Base-by-base conservation (phyloP, 1,140 invertebrate genomes). In the Agrypnia vestita region DNA sequence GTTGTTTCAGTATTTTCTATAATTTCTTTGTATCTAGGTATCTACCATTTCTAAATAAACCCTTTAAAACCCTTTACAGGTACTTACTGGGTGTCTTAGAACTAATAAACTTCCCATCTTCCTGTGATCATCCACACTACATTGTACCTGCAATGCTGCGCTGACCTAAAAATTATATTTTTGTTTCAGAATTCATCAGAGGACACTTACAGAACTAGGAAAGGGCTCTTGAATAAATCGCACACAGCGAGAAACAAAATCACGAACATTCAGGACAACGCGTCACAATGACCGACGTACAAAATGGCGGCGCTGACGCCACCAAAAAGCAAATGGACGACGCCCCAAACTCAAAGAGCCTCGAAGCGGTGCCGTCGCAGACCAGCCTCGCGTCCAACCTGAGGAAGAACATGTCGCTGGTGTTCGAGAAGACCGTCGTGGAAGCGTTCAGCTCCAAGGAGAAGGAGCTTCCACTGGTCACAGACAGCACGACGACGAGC, bases 331-430 rank as follows among this genome's bases (percentile, higher is more conserved):
- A 74, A 55, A 56, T 56, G 71, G 71, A 4, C 6, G 71, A 74
- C 11, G 4, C 12, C 35, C 53, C 53, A n/a, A 46, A 59, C 35
- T 55, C 51, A 44, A 74, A 74, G 44, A 55, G 51, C n/a, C 21
- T 55, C 9, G 71, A 55, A 55, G 43, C 35, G 25, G 35, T 55
- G 19, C 25, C 59, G n/a, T 8, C 56, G 3, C 46, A 44, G 8
- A 64, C 19, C 59, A 21, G 12, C 76, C 17, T 15, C 10, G 35
- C 21, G 10, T 55, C 62, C 8, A 77, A 80, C 35, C 46, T 82
- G 19, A 78, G 78, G 53, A 82, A 77, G 49, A 82, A 82, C 69
- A 80, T 82, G 81, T 82, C 81, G 0, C 46, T 80, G 21, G 59
- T 80, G 4, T 80, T 79, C 13, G 59, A 83, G 21, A 78, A 81